Percentiles rank a stretch among this genome's conserved stretches.
These are phyloP conservation scores for Redunca redunca DNA, from an alignment of 2,113 vertebrate species.

Conservation along the genomic window DNA sequence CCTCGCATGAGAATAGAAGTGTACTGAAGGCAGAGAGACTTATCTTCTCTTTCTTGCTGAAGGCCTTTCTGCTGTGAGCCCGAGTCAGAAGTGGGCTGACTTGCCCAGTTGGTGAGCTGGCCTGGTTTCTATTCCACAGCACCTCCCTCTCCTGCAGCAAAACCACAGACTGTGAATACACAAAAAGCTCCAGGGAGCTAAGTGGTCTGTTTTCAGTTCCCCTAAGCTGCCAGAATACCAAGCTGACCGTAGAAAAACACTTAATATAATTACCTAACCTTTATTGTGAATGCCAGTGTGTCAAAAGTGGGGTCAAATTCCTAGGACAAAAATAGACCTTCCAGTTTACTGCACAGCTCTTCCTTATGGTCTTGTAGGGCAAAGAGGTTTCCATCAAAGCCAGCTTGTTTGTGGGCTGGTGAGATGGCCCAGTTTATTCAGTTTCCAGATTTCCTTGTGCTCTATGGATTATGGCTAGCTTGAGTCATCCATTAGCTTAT, in stretches of 20 bases:
- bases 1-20: neutral
- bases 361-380: neutral
- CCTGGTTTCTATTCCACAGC: neutral
- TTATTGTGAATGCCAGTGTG: constrained; percentile 8
- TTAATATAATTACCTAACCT: neutral
- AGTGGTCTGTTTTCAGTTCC: neutral
- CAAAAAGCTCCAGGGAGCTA: neutral
- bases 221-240: neutral
- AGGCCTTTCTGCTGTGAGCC: neutral
- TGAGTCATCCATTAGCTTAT: neutral
- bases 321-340: constrained; percentile 33
- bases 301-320: neutral
- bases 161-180: neutral
- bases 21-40: neutral
- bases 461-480: neutral
- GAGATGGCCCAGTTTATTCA: neutral
- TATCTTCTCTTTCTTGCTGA: neutral
- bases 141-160: neutral
- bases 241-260: neutral
- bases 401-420: neutral
- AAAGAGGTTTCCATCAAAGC: neutral
- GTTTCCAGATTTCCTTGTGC: neutral
- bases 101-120: neutral
- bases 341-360: neutral
- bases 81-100: neutral